A percentile compares a stretch with the other conserved stretches of the same genome.
Evolutionary conservation across 2,113 vertebrate genomes (phyloP).

Genomic region (Triplophysa tibetana): DNA sequence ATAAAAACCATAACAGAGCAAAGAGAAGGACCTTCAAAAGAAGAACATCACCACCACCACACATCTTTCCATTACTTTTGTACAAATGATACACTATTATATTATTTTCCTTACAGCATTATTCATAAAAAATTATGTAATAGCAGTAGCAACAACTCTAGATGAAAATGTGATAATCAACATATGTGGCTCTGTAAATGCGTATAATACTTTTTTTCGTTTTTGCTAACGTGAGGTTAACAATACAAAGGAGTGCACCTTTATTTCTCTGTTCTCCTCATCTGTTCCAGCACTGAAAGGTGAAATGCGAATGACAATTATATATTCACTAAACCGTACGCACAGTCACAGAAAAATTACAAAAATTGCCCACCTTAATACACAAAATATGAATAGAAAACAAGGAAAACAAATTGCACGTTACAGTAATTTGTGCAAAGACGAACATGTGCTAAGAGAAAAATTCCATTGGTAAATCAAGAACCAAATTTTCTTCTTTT

Average conservation of each 20-base stretch:
- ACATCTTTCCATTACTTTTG: conserved; percentile 69
- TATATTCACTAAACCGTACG: conserved; percentile 78
- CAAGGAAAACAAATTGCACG: conserved; percentile 75
- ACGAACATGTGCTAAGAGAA: conserved; percentile 83
- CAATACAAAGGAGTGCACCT: conserved; percentile 69
- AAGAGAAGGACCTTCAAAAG: conserved; percentile 78
- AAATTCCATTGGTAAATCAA: conserved; percentile 77
- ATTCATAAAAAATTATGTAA: conserved; percentile 62
- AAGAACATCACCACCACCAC: conserved; percentile 73
- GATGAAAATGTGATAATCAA: conserved; percentile 71
- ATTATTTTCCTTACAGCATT: conserved; percentile 74
- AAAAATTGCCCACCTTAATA: conserved; percentile 79
- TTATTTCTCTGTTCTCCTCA: conserved; percentile 54
- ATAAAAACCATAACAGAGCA: conserved; percentile 73
- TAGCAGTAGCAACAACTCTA: conserved; percentile 70
- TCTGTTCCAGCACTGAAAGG: conserved; percentile 73
- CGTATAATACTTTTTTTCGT: conserved; percentile 57
- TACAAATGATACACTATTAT: conserved; percentile 75
- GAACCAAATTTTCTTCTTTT: conserved; percentile 71
- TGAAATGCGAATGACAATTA: conserved; percentile 77
- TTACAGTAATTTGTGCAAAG: conserved; percentile 82
- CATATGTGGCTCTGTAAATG: conserved; percentile 73
- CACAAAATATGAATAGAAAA: conserved; percentile 78
- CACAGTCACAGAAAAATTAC: conserved; percentile 79
- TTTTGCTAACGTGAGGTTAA: conserved; percentile 58